These are phyloP conservation scores for Puntigrus tetrazona DNA, from an alignment of 2,113 vertebrate species.

Conservation along the genomic window DNA sequence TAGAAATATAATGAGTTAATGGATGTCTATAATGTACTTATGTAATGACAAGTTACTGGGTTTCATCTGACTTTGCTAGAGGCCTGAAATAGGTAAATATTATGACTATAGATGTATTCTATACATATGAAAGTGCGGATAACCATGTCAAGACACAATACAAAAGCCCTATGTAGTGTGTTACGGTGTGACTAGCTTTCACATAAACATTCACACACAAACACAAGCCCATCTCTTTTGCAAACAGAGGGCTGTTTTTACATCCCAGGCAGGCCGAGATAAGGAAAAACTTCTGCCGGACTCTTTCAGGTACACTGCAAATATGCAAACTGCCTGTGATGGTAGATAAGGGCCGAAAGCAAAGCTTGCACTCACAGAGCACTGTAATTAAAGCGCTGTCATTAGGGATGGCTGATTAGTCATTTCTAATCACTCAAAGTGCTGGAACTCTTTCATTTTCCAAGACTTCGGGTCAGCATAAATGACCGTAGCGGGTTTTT, in stretches of 20 bases:
- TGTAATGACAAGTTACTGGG: conserved; percentile 12
- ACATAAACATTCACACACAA: conserved; percentile 28
- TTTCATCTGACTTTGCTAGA: background rate
- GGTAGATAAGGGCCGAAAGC: conserved; percentile 50
- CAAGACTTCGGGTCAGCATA: conserved; percentile 39
- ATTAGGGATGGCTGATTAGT: conserved; percentile 55
- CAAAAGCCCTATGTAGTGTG: background rate
- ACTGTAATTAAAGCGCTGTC: conserved; percentile 56
- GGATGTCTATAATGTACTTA: conserved; percentile 14
- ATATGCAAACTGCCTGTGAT: conserved; percentile 60
- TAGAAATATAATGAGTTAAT: conserved; percentile 6
- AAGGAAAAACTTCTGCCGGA: conserved; percentile 46
- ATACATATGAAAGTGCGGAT: background rate
- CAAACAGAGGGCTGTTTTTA: conserved; percentile 33
- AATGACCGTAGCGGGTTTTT: conserved; percentile 16
- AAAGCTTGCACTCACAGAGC: conserved; percentile 36
- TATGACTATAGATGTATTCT: background rate
- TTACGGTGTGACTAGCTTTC: background rate
- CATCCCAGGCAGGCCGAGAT: conserved; percentile 43
- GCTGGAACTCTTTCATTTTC: conserved; percentile 51
- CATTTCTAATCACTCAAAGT: conserved; percentile 49
- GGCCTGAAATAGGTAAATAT: background rate
- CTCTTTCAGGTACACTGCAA: conserved; percentile 61
- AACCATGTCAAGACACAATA: conserved; percentile 4
- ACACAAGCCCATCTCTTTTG: conserved; percentile 26